These are phyloP conservation scores for Drosophila orosa DNA, from an alignment of 1,140 invertebrate genomes.

Conservation along the genomic window DNA sequence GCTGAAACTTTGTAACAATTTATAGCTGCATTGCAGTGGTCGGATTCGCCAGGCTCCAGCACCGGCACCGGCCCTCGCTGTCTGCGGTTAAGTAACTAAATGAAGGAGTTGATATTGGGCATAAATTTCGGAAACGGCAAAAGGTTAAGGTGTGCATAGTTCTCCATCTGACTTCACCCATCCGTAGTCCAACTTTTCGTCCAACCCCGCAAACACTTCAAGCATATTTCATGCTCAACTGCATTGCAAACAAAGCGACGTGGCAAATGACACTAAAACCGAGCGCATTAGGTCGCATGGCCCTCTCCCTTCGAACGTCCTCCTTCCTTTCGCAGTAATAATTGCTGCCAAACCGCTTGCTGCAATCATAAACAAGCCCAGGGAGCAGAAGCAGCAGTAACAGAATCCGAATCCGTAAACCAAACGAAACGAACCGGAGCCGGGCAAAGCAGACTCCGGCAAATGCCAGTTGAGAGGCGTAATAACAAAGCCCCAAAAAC, in stretches of 20 bases:
- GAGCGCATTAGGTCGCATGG: constrained; percentile 54
- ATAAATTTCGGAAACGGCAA: constrained; percentile 50
- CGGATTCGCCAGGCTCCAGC: constrained; percentile 13
- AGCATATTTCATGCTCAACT: constrained; percentile 76
- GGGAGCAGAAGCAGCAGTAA: constrained; percentile 22
- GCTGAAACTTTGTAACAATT: constrained; percentile 77
- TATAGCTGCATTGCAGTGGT: constrained; percentile 79
- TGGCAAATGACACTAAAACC: constrained; percentile 69
- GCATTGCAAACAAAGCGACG: constrained; percentile 62
- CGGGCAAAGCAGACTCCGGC: constrained; percentile 18
- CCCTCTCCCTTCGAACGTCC: not conserved
- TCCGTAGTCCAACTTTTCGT: constrained; percentile 38
- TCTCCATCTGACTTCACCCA: constrained; percentile 32
- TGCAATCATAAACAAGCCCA: constrained; percentile 68
- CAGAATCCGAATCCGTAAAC: constrained; percentile 40
- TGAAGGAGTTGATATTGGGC: constrained; percentile 60
- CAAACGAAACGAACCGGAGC: constrained; percentile 36
- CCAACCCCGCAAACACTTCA: constrained; percentile 49
- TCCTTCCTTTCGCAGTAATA: constrained; percentile 40
- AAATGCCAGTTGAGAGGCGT: constrained; percentile 55
- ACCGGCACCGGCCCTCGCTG: constrained; percentile 1
- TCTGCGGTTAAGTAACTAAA: constrained; percentile 53
- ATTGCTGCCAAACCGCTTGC: constrained; percentile 72
- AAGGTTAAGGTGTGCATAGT: constrained; percentile 50
- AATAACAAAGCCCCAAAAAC: constrained; percentile 51